Percentiles rank a stretch among this genome's conserved stretches.
Evolutionary conservation across 2,888 invertebrate species (phyloP).

Genomic region (Cheilosia impressa): DNA sequence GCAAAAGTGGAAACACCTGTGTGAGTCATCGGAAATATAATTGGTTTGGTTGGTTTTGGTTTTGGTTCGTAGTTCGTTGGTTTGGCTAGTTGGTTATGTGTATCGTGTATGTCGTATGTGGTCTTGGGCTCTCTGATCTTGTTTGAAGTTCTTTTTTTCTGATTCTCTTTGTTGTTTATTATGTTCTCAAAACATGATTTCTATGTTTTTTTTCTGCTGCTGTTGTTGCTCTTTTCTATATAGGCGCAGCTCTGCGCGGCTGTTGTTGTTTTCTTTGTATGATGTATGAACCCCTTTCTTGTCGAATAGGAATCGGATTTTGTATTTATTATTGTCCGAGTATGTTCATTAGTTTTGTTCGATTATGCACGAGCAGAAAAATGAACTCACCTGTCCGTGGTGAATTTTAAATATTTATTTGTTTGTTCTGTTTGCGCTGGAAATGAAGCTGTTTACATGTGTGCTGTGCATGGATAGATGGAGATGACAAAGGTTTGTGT

Average conservation of each 20-base stretch:
- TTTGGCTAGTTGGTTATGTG: conserved; percentile 27
- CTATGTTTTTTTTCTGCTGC: conserved; percentile 8
- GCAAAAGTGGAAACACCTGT: conserved; percentile 76
- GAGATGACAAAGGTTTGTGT: conserved; percentile 56
- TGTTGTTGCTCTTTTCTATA: conserved; percentile 4
- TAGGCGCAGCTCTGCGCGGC: not conserved
- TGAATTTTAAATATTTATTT: conserved; percentile 28
- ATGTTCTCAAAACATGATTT: conserved; percentile 72
- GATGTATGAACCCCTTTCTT: conserved; percentile 29
- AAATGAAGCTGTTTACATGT: conserved; percentile 24
- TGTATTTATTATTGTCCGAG: conserved; percentile 51
- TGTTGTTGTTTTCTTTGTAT: conserved; percentile 36
- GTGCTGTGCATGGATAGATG: not conserved
- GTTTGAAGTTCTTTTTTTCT: conserved; percentile 23
- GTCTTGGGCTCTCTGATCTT: conserved; percentile 31
- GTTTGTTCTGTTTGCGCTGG: not conserved
- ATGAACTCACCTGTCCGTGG: conserved; percentile 54
- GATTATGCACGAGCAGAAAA: conserved; percentile 44
- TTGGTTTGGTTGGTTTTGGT: conserved; percentile 43
- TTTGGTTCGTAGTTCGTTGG: conserved; percentile 36
- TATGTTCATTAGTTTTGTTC: conserved; percentile 63
- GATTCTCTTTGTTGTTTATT: conserved; percentile 55
- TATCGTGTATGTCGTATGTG: not conserved
- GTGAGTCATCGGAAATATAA: conserved; percentile 75
- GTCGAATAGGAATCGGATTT: conserved; percentile 31